Base-by-base conservation (phyloP, 1,140 invertebrate species). In the Nasonia vitripennis region DNA sequence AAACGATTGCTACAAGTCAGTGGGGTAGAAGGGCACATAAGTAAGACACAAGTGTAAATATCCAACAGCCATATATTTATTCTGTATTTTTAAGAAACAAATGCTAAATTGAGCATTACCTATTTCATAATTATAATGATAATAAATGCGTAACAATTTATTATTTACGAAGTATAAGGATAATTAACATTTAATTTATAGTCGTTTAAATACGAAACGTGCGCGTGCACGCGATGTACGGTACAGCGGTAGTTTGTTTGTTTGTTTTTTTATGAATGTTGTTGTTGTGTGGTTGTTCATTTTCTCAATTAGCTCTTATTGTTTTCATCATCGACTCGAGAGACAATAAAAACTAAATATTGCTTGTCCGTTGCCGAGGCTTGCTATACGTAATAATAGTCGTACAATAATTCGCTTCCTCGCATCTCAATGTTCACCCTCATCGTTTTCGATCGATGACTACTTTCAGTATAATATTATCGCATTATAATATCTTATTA, bases 61-160 rank as follows among this genome's bases (percentile, higher is more conserved):
- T 93, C 93, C 93, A 93, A 93, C 93, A 93, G 93, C 93, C 93
- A 93, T 93, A 93, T 93, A 93, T 93, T 93, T 93, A 92, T 93
- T 93, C 89, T 91, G 93, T 93, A 92, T 93, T 93, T 86, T 93
- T 93, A 93, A 93, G 92, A 93, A 93, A 93, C 93, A 93, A 93
- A 93, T 93, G 93, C 93, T 93, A 93, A 78, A 93, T 93, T 93
- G 93, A 93, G 93, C 93, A 93, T 93, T 92, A 93, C 90, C 92
- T 93, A 93, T 92, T 92, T 90, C 91, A 92, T 93, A 93, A 93
- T 93, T 91, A 91, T 93, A 93, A 93, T 93, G 89, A 92, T 93
- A 93, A 93, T 93, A 92, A 93, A 93, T 93, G 92, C 92, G 91
- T 93, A 93, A 93, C 92, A 93, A 93, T 93, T 92, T 92, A 91